phyloP scores from a whole-genome alignment of 2,888 invertebrate species.

The Frankliniella intonsa region DNA sequence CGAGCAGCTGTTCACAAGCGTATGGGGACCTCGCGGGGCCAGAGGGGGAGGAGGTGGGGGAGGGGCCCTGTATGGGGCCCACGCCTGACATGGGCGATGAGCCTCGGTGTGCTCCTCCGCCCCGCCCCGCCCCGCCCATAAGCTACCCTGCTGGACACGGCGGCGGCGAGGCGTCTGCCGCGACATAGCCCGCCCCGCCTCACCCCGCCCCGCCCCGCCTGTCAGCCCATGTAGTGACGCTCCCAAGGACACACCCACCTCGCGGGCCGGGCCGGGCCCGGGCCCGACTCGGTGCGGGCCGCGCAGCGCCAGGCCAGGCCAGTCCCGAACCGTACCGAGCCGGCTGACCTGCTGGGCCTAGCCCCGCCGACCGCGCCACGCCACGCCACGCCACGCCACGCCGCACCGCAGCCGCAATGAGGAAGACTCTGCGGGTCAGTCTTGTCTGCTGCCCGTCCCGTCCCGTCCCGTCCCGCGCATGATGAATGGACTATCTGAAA shows the following conservation, averaged over 20 bases:
- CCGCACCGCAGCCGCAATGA: constrained; percentile 5
- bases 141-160: too few relatives aligned
- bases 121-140: neutral
- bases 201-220: neutral
- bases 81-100: too few relatives aligned
- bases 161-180: too few relatives aligned
- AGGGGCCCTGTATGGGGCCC: too few relatives aligned
- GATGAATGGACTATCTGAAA: constrained; percentile 20
- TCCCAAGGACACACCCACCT: neutral
- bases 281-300: neutral
- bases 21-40: too few relatives aligned
- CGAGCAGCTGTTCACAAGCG: neutral
- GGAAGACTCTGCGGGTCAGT: neutral
- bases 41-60: too few relatives aligned
- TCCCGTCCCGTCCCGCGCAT: neutral
- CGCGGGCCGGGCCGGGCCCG: neutral
- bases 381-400: neutral
- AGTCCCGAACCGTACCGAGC: constrained; percentile 6
- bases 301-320: neutral
- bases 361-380: neutral
- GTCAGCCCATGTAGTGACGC: neutral
- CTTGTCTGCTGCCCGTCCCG: neutral
- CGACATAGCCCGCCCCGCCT: neutral
- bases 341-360: constrained; percentile 13
- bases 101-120: too few relatives aligned